Evolutionary conservation across 1,140 invertebrate species (phyloP), one percentile per base, ranked within the genome.

Genomic region (Lineus longissimus): DNA sequence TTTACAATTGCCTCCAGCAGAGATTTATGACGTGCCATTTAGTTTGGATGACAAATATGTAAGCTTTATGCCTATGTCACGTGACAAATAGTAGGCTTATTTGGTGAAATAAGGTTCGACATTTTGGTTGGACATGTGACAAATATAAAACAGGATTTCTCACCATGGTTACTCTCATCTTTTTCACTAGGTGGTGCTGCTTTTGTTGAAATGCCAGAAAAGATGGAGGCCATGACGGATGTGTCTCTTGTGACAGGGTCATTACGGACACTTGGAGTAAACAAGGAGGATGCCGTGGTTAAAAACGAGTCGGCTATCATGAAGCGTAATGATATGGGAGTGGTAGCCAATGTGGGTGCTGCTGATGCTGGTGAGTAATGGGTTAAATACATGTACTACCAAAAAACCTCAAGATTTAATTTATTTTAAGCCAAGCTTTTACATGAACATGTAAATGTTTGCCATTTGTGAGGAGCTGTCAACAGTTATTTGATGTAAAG

Each of bases 201-300:
- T 43, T 67, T 71, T 66, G 55, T 74, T 55, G 59, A 66, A 7
- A 54, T 68, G 40, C 36, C 70, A 15, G 27, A n/a, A 36, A 71
- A 69, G 6, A 22, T 33, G 29, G 45, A 73, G 11, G 56, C 61
- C 29, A 67, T 63, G n/a, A 66, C 68, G 6, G 78, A 81, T 67
- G 70, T 81, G 13, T 81, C 80, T n/a, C 61, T 82, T 19, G 71
- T 82, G 13, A 78, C 74, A 29, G 79, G 79, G 17, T 69, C 65
- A 56, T 43, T 80, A 13, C 66, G 78, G 27, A 60, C 41, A 15
- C 15, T 79, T 9, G 79, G 76, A 13, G 57, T 30, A 13, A 31
- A 73, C 19, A 62, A 31, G 47, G 63, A 64, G 4, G 59, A 70
- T 31, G 33, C 25, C 36, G 40, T 51, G n/a, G 67, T 67, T 25